Conservation (phyloP, 2,113 vertebrate species). For the Dendrocopos noguchii region DNA sequence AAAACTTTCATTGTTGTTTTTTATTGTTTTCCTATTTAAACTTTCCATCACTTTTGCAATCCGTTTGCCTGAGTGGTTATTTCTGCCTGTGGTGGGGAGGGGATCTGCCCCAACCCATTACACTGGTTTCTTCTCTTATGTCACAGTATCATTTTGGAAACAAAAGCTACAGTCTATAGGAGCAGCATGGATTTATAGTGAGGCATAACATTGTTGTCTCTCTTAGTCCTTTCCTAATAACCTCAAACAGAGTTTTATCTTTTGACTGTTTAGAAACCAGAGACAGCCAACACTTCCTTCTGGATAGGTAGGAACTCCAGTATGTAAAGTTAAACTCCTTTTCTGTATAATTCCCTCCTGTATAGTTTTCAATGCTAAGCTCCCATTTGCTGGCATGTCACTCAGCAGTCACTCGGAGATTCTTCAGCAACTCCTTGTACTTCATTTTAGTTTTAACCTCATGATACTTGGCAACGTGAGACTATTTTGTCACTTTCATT, state of each 20-base stretch:
- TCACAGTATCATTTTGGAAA: neutral
- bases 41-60: too few relatives aligned
- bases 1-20: too few relatives aligned
- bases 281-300: neutral
- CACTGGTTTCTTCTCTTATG: neutral
- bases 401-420: neutral
- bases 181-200: neutral
- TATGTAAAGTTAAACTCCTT: neutral
- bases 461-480: neutral
- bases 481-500: neutral
- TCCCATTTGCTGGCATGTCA: neutral
- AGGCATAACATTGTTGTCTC: neutral
- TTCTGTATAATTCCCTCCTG: neutral
- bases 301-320: neutral
- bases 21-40: too few relatives aligned
- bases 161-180: neutral
- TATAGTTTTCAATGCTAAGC: neutral
- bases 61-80: too few relatives aligned
- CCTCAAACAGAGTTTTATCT: neutral
- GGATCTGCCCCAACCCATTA: too few relatives aligned
- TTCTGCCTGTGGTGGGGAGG: too few relatives aligned
- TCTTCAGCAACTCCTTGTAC: neutral
- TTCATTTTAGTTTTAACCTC: neutral
- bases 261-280: neutral
- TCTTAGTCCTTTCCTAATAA: neutral